Conservation (phyloP, 2,888 invertebrate species). For the Drosophila nigricruria region DNA sequence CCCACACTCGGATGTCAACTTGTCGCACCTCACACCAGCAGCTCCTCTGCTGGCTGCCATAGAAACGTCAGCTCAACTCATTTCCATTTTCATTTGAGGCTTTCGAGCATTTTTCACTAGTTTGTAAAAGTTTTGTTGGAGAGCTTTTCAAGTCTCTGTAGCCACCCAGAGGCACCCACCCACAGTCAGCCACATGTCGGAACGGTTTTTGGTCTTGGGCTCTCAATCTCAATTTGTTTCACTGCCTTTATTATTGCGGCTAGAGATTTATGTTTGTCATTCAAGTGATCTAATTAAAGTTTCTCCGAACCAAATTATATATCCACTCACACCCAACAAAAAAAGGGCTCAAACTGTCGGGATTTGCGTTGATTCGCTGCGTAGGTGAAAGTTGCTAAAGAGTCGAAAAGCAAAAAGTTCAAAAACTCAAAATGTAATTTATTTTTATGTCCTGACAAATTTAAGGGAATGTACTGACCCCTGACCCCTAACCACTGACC, state of each 20-base stretch:
- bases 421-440: slow-evolving; percentile 61
- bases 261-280: slow-evolving; percentile 73
- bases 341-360: slow-evolving; percentile 6
- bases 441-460: slow-evolving; percentile 63
- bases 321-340: not conserved
- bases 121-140: slow-evolving; percentile 58
- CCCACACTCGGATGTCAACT: slow-evolving; percentile 64
- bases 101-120: slow-evolving; percentile 59
- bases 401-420: slow-evolving; percentile 42
- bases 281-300: slow-evolving; percentile 79
- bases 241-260: slow-evolving; percentile 73
- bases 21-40: slow-evolving; percentile 51
- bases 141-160: slow-evolving; percentile 60
- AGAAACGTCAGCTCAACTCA: slow-evolving; percentile 61
- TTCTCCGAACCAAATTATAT: slow-evolving; percentile 58
- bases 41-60: slow-evolving; percentile 1
- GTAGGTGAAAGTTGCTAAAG: slow-evolving; percentile 65
- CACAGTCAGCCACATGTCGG: not conserved
- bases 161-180: not conserved
- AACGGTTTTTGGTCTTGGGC: slow-evolving; percentile 4
- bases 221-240: slow-evolving; percentile 64
- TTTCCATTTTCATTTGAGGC: slow-evolving; percentile 75
- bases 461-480: slow-evolving; percentile 73
- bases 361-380: slow-evolving; percentile 29
- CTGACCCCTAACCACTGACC: slow-evolving; percentile 56